phyloP scores from a whole-genome alignment of 2,797 vertebrate species.

The Chelmon rostratus region DNA sequence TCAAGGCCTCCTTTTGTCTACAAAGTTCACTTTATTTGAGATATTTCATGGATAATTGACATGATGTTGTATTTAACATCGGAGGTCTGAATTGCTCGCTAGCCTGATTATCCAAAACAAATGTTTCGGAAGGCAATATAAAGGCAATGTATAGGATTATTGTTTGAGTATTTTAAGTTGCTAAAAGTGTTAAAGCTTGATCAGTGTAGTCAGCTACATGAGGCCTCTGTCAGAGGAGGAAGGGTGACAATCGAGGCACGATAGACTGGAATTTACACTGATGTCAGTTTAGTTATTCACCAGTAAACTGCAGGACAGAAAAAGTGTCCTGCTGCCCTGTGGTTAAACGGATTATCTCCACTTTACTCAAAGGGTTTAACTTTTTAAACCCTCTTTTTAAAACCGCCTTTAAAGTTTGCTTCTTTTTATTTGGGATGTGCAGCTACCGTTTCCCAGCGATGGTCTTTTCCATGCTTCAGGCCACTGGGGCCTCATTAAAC shows the following conservation, averaged over 20 bases:
- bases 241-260: background rate
- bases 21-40: background rate
- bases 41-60: background rate
- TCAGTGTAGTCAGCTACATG: background rate
- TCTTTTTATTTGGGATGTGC: constrained; percentile 48
- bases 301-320: background rate
- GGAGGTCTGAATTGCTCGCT: background rate
- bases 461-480: constrained; percentile 64
- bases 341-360: constrained; percentile 49
- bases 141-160: background rate
- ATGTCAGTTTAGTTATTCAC: background rate
- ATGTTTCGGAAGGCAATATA: background rate
- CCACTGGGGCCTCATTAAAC: constrained; percentile 76
- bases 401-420: constrained; percentile 30
- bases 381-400: constrained; percentile 48
- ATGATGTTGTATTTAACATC: background rate
- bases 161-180: background rate
- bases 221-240: constrained; percentile 5
- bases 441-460: constrained; percentile 43
- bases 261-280: constrained; percentile 3
- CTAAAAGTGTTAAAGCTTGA: background rate
- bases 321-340: constrained; percentile 8
- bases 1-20: background rate
- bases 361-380: constrained; percentile 49
- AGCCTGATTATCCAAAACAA: too few species aligned